A percentile compares a stretch with the other conserved stretches of the same genome.
phyloP scores from a whole-genome alignment of 2,888 invertebrate species.

The Tiliacea citrago region DNA sequence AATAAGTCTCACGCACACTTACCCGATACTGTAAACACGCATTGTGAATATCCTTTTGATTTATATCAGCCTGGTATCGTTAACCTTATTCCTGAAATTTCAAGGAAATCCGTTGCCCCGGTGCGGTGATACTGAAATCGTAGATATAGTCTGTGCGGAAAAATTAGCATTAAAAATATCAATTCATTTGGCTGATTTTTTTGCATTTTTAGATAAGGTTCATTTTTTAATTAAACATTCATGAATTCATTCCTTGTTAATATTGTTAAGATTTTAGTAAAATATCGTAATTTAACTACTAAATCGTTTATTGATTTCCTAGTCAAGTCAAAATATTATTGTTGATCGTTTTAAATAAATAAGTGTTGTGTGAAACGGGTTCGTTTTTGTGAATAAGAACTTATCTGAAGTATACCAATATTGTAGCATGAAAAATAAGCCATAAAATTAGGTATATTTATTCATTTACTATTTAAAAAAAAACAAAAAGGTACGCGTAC shows the following conservation, averaged over 20 bases:
- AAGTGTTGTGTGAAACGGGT: background rate
- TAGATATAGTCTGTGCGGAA: background rate
- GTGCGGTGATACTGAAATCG: constrained; percentile 51
- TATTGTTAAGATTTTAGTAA: background rate
- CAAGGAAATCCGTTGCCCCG: constrained; percentile 80
- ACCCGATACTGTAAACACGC: constrained; percentile 51
- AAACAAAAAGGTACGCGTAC: background rate
- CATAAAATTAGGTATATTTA: background rate
- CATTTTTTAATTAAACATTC: background rate
- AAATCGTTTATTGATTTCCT: background rate
- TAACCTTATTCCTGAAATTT: constrained; percentile 90
- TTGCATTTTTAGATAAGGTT: background rate
- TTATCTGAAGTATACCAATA: background rate
- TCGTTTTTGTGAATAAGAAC: background rate
- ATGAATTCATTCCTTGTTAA: background rate
- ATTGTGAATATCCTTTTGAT: constrained; percentile 62
- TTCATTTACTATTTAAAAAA: background rate
- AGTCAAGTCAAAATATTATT: background rate
- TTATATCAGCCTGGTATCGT: constrained; percentile 83
- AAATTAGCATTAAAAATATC: background rate
- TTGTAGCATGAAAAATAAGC: background rate
- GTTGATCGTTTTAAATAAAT: background rate
- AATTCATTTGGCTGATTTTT: background rate
- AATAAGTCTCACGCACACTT: constrained; percentile 70
- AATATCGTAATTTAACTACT: background rate